phyloP scores from a whole-genome alignment of 2,888 invertebrate genomes.

The Bugulina stolonifera region DNA sequence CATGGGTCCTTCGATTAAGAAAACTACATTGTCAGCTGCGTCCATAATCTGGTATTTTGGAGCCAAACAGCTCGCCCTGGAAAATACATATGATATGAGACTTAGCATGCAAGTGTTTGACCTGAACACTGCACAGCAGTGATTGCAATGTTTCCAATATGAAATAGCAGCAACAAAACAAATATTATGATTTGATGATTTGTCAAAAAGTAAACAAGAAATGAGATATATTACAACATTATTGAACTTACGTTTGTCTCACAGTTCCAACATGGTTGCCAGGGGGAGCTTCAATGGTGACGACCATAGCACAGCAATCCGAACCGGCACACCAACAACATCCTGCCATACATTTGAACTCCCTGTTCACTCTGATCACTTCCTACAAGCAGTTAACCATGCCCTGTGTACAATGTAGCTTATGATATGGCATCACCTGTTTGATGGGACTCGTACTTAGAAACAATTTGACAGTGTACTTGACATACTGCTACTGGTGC shows the following conservation, averaged over 20 bases:
- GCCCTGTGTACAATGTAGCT: no score
- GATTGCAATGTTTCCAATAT: no score
- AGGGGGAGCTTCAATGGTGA: conserved; percentile 44
- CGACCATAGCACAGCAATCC: conserved; percentile 38
- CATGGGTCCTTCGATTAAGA: conserved; percentile 41
- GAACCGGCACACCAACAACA: conserved; percentile 42
- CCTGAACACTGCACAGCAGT: no score
- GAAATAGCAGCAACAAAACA: no score
- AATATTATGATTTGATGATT: not conserved
- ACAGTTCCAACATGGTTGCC: conserved; percentile 46
- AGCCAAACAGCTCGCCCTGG: conserved; percentile 39
- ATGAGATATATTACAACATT: no score
- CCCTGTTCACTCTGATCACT: conserved; percentile 42
- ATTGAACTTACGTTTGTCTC: conserved; percentile 44
- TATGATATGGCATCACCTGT: no score
- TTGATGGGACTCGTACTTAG: no score
- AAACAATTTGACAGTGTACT: no score
- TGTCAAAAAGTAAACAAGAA: not conserved
- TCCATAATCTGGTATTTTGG: conserved; percentile 41
- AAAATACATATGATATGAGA: no score
- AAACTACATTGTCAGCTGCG: conserved; percentile 35
- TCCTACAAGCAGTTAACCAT: no score
- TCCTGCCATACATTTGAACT: conserved; percentile 48
- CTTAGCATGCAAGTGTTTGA: no score
- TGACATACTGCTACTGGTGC: no score